A percentile compares a stretch with the other conserved stretches of the same genome.
These are phyloP conservation scores for Ellobius talpinus DNA, from an alignment of 2,113 vertebrate genomes.

Conservation along the genomic window DNA sequence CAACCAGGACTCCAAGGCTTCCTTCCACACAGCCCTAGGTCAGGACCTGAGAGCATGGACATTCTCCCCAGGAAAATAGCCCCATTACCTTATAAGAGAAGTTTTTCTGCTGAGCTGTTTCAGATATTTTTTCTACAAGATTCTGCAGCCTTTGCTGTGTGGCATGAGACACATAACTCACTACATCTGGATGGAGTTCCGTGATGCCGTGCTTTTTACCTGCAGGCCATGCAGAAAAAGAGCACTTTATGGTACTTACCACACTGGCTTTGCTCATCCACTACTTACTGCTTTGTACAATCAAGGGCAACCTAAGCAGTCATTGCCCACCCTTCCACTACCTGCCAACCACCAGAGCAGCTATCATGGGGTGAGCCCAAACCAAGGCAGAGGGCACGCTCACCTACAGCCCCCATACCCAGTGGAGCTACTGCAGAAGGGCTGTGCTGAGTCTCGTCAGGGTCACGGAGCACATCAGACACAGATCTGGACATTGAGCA, in stretches of 20 bases:
- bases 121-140: slow-evolving; percentile 95
- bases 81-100: slow-evolving; percentile 91
- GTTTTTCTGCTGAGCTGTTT: slow-evolving; percentile 96
- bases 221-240: slow-evolving; percentile 74
- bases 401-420: not conserved
- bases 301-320: not conserved
- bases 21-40: not conserved
- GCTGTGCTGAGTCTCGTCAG: accelerated
- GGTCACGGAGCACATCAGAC: accelerated
- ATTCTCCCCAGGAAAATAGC: not conserved
- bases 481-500: accelerated
- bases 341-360: not conserved
- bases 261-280: too few relatives aligned
- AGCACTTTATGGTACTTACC: not conserved
- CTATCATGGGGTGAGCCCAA: not conserved
- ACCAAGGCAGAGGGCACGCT: not conserved
- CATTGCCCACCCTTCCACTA: not conserved
- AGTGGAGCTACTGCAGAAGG: not conserved
- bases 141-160: slow-evolving; percentile 93
- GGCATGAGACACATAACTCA: slow-evolving; percentile 94
- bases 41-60: not conserved
- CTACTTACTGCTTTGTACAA: not conserved
- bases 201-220: slow-evolving; percentile 94
- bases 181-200: slow-evolving; percentile 94
- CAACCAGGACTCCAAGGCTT: not conserved